Percentiles rank a stretch among this genome's conserved stretches.
These are phyloP conservation scores for Steinernema carpocapsae DNA, from an alignment of 2,888 invertebrate genomes.

Conservation along the genomic window DNA sequence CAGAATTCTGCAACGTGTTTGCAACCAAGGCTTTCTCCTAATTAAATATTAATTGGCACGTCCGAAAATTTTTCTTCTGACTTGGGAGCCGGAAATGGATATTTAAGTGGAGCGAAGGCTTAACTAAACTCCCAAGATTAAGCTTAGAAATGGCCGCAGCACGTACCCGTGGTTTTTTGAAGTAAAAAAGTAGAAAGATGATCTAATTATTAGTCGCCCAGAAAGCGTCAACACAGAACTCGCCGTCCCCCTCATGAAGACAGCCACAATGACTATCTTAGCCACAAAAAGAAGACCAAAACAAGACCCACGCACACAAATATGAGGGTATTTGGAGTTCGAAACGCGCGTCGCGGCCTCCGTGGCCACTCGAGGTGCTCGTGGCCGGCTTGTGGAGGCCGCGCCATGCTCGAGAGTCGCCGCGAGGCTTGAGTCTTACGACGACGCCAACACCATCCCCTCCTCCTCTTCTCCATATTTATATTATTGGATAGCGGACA, in stretches of 20 bases:
- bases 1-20: too few relatives aligned
- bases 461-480: conserved; percentile 23
- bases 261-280: neutral
- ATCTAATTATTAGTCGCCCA: too few relatives aligned
- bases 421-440: neutral
- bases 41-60: too few relatives aligned
- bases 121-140: too few relatives aligned
- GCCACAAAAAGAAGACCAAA: neutral
- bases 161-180: neutral
- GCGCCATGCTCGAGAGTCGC: neutral
- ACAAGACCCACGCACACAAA: neutral
- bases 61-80: too few relatives aligned
- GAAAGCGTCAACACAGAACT: too few relatives aligned
- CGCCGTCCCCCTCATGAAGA: too few relatives aligned
- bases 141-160: too few relatives aligned
- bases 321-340: neutral
- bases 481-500: conserved; percentile 24
- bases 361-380: neutral
- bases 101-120: too few relatives aligned
- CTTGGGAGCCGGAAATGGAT: too few relatives aligned
- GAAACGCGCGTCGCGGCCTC: neutral
- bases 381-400: neutral
- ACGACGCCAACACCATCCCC: neutral
- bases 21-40: too few relatives aligned
- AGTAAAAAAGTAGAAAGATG: neutral